phyloP scores from a whole-genome alignment of 2,888 invertebrate species.

The Ypsolopha scabrella region DNA sequence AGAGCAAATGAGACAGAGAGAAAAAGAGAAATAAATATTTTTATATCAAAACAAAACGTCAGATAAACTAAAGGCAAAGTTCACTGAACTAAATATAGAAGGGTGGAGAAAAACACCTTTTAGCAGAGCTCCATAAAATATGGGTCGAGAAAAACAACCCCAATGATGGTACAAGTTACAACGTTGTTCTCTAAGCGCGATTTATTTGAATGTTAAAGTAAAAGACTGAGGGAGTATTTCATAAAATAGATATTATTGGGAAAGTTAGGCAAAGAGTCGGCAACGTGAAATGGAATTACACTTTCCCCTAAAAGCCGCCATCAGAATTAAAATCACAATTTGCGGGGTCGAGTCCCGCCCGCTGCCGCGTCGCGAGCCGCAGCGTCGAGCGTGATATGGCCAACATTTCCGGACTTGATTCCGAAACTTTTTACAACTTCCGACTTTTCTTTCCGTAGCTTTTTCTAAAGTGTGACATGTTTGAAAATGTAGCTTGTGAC shows the following conservation, averaged over 20 bases:
- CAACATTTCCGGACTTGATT: slow-evolving; percentile 6
- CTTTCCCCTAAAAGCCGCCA: slow-evolving; percentile 61
- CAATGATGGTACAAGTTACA: too few relatives aligned
- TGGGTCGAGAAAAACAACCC: too few relatives aligned
- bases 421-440: slow-evolving; percentile 4
- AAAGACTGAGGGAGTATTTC: not conserved
- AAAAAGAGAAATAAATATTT: too few relatives aligned
- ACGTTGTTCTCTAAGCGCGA: not conserved
- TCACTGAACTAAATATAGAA: too few relatives aligned
- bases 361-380: slow-evolving; percentile 35
- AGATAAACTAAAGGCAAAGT: too few relatives aligned
- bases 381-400: slow-evolving; percentile 1
- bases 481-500: too few relatives aligned
- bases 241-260: slow-evolving; percentile 4
- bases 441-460: not conserved
- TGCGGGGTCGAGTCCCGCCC: slow-evolving; percentile 15
- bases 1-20: too few relatives aligned
- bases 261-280: slow-evolving; percentile 47
- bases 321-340: slow-evolving; percentile 57
- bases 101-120: too few relatives aligned
- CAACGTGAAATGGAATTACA: slow-evolving; percentile 64
- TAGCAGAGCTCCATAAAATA: too few relatives aligned
- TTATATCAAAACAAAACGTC: too few relatives aligned
- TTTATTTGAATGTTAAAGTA: not conserved
- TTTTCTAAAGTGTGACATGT: too few relatives aligned